These are phyloP conservation scores for Byasa hedistus DNA, from an alignment of 2,888 invertebrate species.

Conservation along the genomic window DNA sequence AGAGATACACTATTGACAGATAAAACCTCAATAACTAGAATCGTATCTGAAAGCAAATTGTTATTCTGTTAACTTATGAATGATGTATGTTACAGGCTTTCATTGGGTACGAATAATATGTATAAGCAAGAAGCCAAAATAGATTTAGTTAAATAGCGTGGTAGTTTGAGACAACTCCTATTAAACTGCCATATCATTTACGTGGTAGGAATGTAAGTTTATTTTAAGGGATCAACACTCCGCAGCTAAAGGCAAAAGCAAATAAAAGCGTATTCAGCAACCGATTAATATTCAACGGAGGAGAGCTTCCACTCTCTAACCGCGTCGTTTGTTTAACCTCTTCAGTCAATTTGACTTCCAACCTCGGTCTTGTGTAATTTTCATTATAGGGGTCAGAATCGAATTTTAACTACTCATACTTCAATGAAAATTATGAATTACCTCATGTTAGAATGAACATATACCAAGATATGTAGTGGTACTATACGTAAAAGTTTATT, in stretches of 20 bases:
- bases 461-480: neutral
- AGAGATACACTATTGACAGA: too few relatives aligned
- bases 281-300: constrained; percentile 54
- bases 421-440: constrained; percentile 15
- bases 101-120: neutral
- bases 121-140: neutral
- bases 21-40: too few relatives aligned
- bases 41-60: too few relatives aligned
- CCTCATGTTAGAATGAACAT: neutral
- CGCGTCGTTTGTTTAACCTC: constrained; percentile 31
- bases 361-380: constrained; percentile 27
- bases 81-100: too few relatives aligned
- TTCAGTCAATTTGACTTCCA: constrained; percentile 30
- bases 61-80: too few relatives aligned
- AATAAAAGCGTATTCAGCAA: constrained; percentile 76
- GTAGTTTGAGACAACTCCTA: neutral
- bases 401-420: constrained; percentile 22
- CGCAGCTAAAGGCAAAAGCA: constrained; percentile 53
- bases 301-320: constrained; percentile 29
- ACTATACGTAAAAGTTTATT: too few relatives aligned
- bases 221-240: constrained; percentile 23
- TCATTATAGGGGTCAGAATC: constrained; percentile 27
- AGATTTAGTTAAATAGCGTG: neutral
- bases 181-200: constrained; percentile 15
- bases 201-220: constrained; percentile 9